A percentile compares a stretch with the other conserved stretches of the same genome.
These are phyloP conservation scores for Pempheris klunzingeri DNA, from an alignment of 2,797 vertebrate species.

Conservation along the genomic window DNA sequence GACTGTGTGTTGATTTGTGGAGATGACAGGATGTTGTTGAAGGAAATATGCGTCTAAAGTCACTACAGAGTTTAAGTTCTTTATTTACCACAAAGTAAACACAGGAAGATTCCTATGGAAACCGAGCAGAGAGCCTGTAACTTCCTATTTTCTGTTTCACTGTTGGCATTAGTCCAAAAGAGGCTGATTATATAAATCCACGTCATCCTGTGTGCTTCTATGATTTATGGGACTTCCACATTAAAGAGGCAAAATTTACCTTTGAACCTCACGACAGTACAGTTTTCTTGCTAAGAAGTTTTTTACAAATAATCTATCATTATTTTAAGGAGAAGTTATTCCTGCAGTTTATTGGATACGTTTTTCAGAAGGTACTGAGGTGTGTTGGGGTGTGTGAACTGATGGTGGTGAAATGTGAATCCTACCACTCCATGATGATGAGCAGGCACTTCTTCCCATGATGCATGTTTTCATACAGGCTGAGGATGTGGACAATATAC, in stretches of 20 bases:
- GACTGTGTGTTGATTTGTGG: background rate
- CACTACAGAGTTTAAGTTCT: background rate
- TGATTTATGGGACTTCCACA: slow-evolving; percentile 4
- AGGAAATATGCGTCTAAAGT: background rate
- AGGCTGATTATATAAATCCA: background rate
- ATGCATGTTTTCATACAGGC: slow-evolving; percentile 97
- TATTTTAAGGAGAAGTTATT: background rate
- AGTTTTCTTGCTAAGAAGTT: background rate
- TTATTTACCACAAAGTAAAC: slow-evolving; percentile 19
- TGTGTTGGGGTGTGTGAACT: background rate
- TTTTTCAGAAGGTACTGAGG: background rate
- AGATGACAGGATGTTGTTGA: background rate
- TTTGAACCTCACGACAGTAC: background rate
- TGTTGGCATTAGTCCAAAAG: background rate
- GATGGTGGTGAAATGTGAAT: slow-evolving; percentile 4
- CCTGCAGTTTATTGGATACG: too few species aligned
- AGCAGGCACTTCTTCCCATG: slow-evolving; percentile 96
- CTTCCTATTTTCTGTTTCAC: background rate
- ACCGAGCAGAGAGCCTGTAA: background rate
- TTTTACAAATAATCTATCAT: background rate
- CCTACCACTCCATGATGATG: slow-evolving; percentile 99
- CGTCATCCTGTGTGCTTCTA: background rate
- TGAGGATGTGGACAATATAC: slow-evolving; percentile 94
- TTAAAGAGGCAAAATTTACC: too few species aligned
- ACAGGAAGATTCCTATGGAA: background rate